Conservation (phyloP, 92 coral and sea anemone species). For the Micromussa lordhowensis region DNA sequence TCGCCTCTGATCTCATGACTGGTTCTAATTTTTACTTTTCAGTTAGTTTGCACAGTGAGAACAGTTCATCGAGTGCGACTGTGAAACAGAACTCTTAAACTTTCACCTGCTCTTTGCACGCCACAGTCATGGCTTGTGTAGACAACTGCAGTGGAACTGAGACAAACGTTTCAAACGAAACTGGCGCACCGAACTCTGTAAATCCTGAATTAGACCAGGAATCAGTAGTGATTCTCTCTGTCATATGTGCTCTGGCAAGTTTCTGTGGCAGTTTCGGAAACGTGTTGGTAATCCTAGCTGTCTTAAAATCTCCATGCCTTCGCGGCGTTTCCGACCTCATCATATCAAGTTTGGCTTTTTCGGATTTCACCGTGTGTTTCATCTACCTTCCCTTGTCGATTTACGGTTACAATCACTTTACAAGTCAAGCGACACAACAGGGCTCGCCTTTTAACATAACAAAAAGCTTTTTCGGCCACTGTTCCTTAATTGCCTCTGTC, state of each 20-base stretch:
- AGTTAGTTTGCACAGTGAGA: background rate
- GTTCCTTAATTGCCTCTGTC: conserved; percentile 59
- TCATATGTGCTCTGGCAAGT: conserved; percentile 26
- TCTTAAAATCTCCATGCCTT: conserved; percentile 36
- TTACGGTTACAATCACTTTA: background rate
- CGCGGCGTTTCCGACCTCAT: conserved; percentile 62
- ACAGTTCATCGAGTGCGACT: background rate
- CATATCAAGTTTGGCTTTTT: conserved; percentile 72
- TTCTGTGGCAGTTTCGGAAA: conserved; percentile 56
- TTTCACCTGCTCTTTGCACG: background rate
- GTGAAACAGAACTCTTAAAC: background rate
- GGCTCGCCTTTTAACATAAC: background rate
- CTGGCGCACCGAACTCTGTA: background rate
- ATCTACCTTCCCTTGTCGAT: conserved; percentile 48
- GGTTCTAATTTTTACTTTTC: background rate
- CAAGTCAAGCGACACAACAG: background rate
- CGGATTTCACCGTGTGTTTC: conserved; percentile 61
- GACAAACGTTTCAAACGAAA: background rate
- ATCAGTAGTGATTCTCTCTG: conserved; percentile 10
- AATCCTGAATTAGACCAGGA: background rate
- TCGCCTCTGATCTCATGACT: background rate
- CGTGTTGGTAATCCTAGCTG: conserved; percentile 47
- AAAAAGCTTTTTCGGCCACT: conserved; percentile 46
- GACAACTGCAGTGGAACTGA: background rate
- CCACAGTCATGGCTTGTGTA: background rate